A percentile compares a stretch with the other conserved stretches of the same genome.
Evolutionary conservation across 2,797 vertebrate genomes (phyloP).

Genomic region (Potorous gilbertii): DNA sequence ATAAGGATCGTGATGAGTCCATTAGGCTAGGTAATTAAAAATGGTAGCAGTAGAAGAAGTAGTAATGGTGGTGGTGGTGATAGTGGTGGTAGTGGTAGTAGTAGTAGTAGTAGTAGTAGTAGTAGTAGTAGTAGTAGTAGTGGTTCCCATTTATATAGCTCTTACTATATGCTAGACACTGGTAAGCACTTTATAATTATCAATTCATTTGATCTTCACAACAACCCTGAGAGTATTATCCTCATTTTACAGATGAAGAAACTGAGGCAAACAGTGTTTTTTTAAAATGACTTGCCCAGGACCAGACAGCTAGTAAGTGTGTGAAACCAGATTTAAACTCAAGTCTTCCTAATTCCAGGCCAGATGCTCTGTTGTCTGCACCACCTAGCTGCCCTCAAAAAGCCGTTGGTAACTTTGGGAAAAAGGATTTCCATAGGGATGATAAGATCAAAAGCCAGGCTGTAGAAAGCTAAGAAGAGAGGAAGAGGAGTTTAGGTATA

Average conservation of each 20-base stretch:
- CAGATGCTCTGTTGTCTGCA: not conserved
- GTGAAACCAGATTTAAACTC: no score
- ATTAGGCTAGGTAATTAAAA: not conserved
- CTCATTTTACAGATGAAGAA: no score
- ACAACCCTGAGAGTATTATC: not conserved
- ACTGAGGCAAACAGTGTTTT: no score
- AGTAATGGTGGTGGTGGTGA: no score
- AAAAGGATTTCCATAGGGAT: not conserved
- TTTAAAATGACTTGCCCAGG: not conserved
- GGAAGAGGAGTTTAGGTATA: not conserved
- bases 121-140: no score
- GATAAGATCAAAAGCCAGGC: not conserved
- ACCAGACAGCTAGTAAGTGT: not conserved
- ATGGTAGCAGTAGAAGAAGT: not conserved
- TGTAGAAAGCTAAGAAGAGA: not conserved
- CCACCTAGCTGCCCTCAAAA: not conserved
- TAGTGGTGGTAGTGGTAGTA: no score
- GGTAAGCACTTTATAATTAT: not conserved
- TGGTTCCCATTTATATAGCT: not conserved
- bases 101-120: no score
- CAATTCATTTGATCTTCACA: not conserved
- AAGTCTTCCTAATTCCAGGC: not conserved
- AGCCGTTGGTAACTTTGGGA: not conserved
- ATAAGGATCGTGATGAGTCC: not conserved
- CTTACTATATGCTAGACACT: not conserved